Evolutionary conservation across 1,140 invertebrate genomes (phyloP).

Genomic region (Drosophila asahinai): DNA sequence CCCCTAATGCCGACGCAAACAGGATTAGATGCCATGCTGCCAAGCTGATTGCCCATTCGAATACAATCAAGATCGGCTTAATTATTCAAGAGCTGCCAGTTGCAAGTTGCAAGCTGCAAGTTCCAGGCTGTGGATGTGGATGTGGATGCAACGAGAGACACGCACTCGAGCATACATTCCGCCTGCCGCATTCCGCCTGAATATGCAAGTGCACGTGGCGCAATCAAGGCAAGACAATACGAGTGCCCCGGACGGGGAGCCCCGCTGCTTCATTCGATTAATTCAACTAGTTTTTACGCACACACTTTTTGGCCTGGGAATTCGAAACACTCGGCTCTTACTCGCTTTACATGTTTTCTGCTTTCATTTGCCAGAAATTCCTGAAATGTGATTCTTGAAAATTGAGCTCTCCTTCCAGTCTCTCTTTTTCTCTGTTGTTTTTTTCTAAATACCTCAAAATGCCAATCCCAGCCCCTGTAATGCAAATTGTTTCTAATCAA

Average conservation of each 20-base stretch:
- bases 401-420: neutral
- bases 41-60: constrained; percentile 50
- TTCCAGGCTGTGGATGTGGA: neutral
- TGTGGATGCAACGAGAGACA: neutral
- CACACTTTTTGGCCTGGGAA: neutral
- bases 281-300: constrained; percentile 21
- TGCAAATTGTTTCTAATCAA: neutral
- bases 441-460: neutral
- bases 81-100: constrained; percentile 36
- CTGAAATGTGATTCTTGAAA: neutral
- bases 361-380: constrained; percentile 1
- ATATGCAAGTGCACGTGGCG: constrained; percentile 41
- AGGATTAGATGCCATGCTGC: constrained; percentile 37
- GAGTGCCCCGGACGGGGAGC: neutral
- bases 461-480: neutral
- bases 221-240: constrained; percentile 41
- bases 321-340: no score
- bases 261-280: constrained; percentile 19
- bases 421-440: no score
- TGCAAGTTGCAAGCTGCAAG: constrained; percentile 9
- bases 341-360: constrained; percentile 5
- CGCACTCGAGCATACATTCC: constrained; percentile 23
- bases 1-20: constrained; percentile 34
- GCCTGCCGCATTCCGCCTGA: constrained; percentile 17
- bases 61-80: constrained; percentile 44